These are phyloP conservation scores for Mythimna albipuncta DNA, from an alignment of 2,888 invertebrate species.

Conservation along the genomic window DNA sequence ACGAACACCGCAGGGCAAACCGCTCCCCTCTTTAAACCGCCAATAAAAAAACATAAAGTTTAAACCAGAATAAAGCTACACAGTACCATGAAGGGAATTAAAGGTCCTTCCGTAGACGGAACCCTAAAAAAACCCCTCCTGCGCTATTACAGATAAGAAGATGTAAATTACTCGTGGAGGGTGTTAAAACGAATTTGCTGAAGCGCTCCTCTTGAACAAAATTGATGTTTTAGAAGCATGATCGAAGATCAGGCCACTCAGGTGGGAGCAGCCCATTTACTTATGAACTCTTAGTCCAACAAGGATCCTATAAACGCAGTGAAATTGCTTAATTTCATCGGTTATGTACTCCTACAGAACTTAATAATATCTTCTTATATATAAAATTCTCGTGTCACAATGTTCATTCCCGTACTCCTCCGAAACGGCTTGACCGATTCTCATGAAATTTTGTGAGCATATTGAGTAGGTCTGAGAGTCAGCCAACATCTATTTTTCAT, in stretches of 20 bases:
- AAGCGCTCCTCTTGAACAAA: slow-evolving; percentile 79
- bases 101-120: slow-evolving; percentile 46
- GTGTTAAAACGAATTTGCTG: slow-evolving; percentile 82
- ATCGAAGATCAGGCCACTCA: slow-evolving; percentile 65
- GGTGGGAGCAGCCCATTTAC: slow-evolving; percentile 53
- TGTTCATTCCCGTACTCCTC: too few species aligned
- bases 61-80: slow-evolving; percentile 39
- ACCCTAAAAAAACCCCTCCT: slow-evolving; percentile 74
- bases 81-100: slow-evolving; percentile 41
- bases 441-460: too few species aligned
- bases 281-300: slow-evolving; percentile 47
- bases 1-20: slow-evolving; percentile 38
- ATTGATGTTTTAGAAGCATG: slow-evolving; percentile 80
- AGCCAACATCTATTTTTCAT: too few species aligned
- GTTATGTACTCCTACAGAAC: background rate
- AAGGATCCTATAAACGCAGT: slow-evolving; percentile 27
- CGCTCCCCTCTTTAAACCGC: slow-evolving; percentile 39
- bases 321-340: slow-evolving; percentile 46
- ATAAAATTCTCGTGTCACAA: too few species aligned
- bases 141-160: slow-evolving; percentile 82
- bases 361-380: too few species aligned
- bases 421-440: too few species aligned
- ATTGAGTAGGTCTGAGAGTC: too few species aligned
- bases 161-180: slow-evolving; percentile 85
- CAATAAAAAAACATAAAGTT: slow-evolving; percentile 52